Evolutionary conservation across 2,113 vertebrate species (phyloP).

Genomic region (Zootoca vivipara): DNA sequence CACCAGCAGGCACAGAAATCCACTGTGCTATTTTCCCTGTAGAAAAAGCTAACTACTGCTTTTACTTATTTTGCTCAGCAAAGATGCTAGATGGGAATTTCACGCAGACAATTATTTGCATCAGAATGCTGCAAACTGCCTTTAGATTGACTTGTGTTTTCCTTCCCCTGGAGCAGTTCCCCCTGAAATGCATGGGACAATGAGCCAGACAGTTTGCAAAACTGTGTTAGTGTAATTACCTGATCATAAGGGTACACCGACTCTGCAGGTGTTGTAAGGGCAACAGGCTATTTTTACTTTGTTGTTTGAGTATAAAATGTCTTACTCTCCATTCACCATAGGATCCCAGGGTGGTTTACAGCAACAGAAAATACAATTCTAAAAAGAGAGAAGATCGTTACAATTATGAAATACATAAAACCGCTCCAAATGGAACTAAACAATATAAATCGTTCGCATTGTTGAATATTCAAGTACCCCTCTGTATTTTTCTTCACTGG

Average conservation of each 20-base stretch:
- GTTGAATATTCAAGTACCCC: slow-evolving; percentile 38
- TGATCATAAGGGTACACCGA: slow-evolving; percentile 25
- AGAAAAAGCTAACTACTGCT: slow-evolving; percentile 49
- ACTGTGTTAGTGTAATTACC: slow-evolving; percentile 41
- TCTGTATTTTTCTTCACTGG: slow-evolving; percentile 50
- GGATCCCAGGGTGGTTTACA: too few species aligned
- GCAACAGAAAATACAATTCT: too few species aligned
- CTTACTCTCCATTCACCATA: too few species aligned
- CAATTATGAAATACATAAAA: too few species aligned
- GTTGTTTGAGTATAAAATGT: too few species aligned
- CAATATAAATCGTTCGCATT: slow-evolving; percentile 4
- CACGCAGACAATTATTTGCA: slow-evolving; percentile 56
- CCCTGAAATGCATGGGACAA: slow-evolving; percentile 3
- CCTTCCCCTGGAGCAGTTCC: background rate
- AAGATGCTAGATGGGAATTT: slow-evolving; percentile 47
- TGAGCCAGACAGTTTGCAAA: background rate
- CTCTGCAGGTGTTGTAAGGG: slow-evolving; percentile 42
- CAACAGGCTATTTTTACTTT: slow-evolving; percentile 12
- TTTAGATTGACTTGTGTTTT: slow-evolving; percentile 42
- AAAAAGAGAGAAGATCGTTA: too few species aligned
- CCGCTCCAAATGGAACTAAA: too few species aligned
- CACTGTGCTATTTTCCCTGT: slow-evolving; percentile 29
- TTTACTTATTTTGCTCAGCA: slow-evolving; percentile 56
- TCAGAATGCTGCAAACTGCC: slow-evolving; percentile 46
- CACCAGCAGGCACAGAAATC: slow-evolving; percentile 55